A percentile compares a stretch with the other conserved stretches of the same genome.
phyloP scores from a whole-genome alignment of 2,113 vertebrate genomes.

The Fukomys damarensis region DNA sequence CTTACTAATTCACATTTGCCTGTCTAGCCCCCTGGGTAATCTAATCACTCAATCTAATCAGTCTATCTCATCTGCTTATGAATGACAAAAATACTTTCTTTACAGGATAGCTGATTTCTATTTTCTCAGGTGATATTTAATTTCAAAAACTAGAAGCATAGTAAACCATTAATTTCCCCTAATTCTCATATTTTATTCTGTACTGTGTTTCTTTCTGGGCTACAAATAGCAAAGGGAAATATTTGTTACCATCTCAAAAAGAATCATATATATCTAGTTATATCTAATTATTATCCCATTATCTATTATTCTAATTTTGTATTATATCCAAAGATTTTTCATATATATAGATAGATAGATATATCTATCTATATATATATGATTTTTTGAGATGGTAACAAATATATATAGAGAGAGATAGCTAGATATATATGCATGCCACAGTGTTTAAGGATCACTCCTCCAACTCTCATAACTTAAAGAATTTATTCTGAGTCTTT shows the following conservation, averaged over 20 bases:
- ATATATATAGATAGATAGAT: background rate
- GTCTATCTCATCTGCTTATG: slow-evolving; percentile 26
- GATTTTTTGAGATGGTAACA: too few species aligned
- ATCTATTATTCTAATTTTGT: too few species aligned
- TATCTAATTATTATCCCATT: too few species aligned
- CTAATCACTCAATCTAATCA: too few species aligned
- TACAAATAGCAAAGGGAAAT: slow-evolving; percentile 21
- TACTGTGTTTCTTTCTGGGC: background rate
- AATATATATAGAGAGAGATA: too few species aligned
- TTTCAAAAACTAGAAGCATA: slow-evolving; percentile 16
- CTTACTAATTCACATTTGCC: background rate
- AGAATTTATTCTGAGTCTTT: background rate
- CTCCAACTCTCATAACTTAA: background rate
- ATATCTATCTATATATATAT: background rate
- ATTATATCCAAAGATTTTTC: too few species aligned
- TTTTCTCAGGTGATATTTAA: background rate
- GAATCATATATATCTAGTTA: too few species aligned
- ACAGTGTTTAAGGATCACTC: background rate
- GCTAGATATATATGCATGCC: background rate
- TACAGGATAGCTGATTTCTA: background rate
- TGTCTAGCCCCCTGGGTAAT: background rate
- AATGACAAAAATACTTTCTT: slow-evolving; percentile 37
- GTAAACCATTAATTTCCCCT: background rate
- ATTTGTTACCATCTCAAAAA: slow-evolving; percentile 15
- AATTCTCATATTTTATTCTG: slow-evolving; percentile 7